Evolutionary conservation across 2,797 vertebrate species (phyloP), one percentile per base, ranked within the genome.

Genomic region (Columba guinea): DNA sequence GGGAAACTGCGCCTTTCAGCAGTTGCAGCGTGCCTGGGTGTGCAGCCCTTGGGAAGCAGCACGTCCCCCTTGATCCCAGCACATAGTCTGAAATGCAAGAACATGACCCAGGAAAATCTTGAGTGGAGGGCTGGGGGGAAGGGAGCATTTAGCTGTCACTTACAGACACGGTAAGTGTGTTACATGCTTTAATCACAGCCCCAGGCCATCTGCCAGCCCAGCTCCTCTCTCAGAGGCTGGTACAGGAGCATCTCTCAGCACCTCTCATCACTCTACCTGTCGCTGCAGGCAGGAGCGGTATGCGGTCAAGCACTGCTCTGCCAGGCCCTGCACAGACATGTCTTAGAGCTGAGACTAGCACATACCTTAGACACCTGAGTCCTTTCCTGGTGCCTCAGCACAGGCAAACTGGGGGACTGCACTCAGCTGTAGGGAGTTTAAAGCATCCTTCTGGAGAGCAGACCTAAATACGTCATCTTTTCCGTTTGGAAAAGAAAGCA

Each of bases 241-340:
- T 53, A 69, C 73, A 68, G 3, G 1, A 77, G 26, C 5, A 1
- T 34, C 56, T 74, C 60, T 59, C 67, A 77, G 26, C 5, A 1
- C 32, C 56, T 74, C 60, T 59, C 67, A 20, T 30, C 9, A 2
- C 51, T 64, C 41, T n/a, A 30, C 37, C 53, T 60, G 22, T 2
- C 0, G 14, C 62, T 39, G 32, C 0, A 1, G 35, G 70, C 3
- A 7, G 2, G 8, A 81, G 49, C 4, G 4, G 44, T 55, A 39
- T 1, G 14, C 0, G 34, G 62, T 32, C 13, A 10, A 83, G 37
- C 0, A 4, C 12, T 2, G 5, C 24, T 64, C 49, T 52, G 37
- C 30, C 53, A 67, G 62, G 44, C 46, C 41, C 53, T 46, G 46
- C 39, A 67, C 1, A 2, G 41, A 59, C 51, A 26, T 0, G 0